Conservation (phyloP, 64 coral and sea anemone genomes). For the Actinia equina region DNA sequence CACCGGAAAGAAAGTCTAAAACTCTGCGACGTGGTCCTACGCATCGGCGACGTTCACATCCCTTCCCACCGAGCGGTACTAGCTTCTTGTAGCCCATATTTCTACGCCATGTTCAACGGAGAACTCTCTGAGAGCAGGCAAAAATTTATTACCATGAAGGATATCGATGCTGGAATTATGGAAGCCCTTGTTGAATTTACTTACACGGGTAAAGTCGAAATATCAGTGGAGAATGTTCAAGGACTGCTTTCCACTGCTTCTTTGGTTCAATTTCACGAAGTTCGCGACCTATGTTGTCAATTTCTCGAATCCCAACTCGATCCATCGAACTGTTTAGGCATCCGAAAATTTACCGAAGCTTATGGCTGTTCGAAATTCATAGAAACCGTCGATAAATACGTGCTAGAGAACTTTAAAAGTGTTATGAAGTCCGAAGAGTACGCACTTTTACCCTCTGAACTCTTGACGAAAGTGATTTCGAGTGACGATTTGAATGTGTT, state of each 20-base stretch:
- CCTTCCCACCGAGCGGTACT: conserved; percentile 82
- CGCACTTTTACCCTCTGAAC: conserved; percentile 83
- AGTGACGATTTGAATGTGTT: conserved; percentile 95
- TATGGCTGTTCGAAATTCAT: conserved; percentile 90
- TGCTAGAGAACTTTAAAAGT: conserved; percentile 86
- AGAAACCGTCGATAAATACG: conserved; percentile 82
- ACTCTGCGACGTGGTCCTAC: conserved; percentile 95
- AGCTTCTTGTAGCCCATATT: conserved; percentile 89
- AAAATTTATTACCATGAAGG: conserved; percentile 92
- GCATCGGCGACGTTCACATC: conserved; percentile 80
- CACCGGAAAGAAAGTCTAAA: conserved; percentile 89
- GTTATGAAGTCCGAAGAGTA: conserved; percentile 98
- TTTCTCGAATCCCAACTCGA: conserved; percentile 95
- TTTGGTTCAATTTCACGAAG: conserved; percentile 97
- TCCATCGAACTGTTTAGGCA: conserved; percentile 95
- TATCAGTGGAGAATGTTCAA: conserved; percentile 93
- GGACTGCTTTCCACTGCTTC: conserved; percentile 68
- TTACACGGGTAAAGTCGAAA: conserved; percentile 90
- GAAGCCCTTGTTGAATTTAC: conserved; percentile 88
- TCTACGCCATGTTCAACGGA: conserved; percentile 97
- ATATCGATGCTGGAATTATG: conserved; percentile 73
- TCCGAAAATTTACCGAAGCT: conserved; percentile 91
- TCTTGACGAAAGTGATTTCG: conserved; percentile 90
- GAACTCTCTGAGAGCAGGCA: conserved; percentile 89
- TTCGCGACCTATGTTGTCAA: conserved; percentile 91